Conservation (phyloP, 2,797 vertebrate genomes). For the Xiphophorus birchmanni region DNA sequence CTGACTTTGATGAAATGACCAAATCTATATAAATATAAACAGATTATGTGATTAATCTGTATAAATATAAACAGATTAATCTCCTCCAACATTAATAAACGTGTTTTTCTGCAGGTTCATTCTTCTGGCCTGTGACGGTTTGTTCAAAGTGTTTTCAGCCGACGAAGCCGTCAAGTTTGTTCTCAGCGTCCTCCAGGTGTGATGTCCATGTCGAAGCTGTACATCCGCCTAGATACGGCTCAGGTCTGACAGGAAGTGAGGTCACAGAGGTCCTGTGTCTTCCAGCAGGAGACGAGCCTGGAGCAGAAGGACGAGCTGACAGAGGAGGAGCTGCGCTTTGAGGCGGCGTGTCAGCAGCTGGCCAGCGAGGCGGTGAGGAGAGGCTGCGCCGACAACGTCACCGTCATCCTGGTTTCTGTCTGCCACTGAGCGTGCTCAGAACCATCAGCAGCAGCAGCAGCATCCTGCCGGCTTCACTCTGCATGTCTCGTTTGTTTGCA, state of each 20-base stretch:
- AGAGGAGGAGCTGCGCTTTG: conserved; percentile 77
- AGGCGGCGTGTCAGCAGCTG: conserved; percentile 89
- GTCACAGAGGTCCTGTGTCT: not conserved
- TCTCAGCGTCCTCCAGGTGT: conserved; percentile 86
- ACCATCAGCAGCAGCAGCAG: not conserved
- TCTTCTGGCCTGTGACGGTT: conserved; percentile 93
- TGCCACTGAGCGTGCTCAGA: conserved; percentile 74
- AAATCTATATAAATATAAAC: too few relatives aligned
- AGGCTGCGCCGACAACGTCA: conserved; percentile 95
- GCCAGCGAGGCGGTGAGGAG: conserved; percentile 92
- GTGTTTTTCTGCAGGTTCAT: conserved; percentile 84
- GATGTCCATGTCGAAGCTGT: not conserved
- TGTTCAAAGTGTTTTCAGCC: conserved; percentile 96
- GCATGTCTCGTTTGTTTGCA: conserved; percentile 22
- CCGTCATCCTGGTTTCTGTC: conserved; percentile 89
- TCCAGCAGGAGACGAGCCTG: conserved; percentile 80
- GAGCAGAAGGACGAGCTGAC: conserved; percentile 78
- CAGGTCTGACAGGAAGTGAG: not conserved
- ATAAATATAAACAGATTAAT: not conserved
- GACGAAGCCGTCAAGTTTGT: conserved; percentile 94
- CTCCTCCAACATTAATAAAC: not conserved
- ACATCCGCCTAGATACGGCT: not conserved
- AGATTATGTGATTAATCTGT: too few relatives aligned
- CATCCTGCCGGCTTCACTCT: not conserved
- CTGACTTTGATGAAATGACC: too few relatives aligned